A percentile compares a stretch with the other conserved stretches of the same genome.
phyloP scores from a whole-genome alignment of 2,113 vertebrate genomes.

The Ciconia stormi region DNA sequence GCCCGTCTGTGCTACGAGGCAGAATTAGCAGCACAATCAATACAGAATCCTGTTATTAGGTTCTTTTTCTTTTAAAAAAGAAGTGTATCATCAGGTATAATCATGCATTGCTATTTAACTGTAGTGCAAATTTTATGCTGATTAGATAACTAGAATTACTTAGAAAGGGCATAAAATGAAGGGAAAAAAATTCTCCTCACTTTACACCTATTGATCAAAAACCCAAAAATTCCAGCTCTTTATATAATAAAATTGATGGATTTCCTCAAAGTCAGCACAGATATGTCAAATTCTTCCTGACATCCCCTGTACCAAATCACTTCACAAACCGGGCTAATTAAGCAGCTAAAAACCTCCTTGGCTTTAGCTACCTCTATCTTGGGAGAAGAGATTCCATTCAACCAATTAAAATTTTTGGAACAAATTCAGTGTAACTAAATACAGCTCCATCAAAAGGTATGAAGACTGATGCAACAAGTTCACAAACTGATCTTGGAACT shows the following conservation, averaged over 20 bases:
- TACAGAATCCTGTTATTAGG: slow-evolving; percentile 62
- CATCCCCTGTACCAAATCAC: slow-evolving; percentile 55
- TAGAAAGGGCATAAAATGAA: slow-evolving; percentile 32
- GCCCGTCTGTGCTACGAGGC: slow-evolving; percentile 61
- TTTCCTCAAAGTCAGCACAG: slow-evolving; percentile 63
- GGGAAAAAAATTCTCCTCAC: not conserved
- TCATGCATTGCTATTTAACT: slow-evolving; percentile 50
- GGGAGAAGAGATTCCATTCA: slow-evolving; percentile 13
- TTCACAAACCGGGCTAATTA: slow-evolving; percentile 55
- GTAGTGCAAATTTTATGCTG: slow-evolving; percentile 5
- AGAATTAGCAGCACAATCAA: slow-evolving; percentile 69
- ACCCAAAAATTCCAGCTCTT: not conserved
- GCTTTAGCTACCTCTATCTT: slow-evolving; percentile 32
- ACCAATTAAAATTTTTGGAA: slow-evolving; percentile 7
- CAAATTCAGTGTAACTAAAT: not conserved
- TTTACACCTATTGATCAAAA: slow-evolving; percentile 14
- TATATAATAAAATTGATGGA: slow-evolving; percentile 49
- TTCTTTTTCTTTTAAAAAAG: slow-evolving; percentile 39
- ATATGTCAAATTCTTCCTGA: slow-evolving; percentile 47
- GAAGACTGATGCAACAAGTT: slow-evolving; percentile 6
- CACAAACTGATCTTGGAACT: not conserved
- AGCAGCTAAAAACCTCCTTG: slow-evolving; percentile 47
- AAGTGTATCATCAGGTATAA: slow-evolving; percentile 58
- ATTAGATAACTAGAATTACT: slow-evolving; percentile 52
- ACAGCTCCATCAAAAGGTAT: not conserved